Evolutionary conservation across 2,888 invertebrate species (phyloP), one percentile per base, ranked within the genome.

Genomic region (Lepidocyrtinus sp.): DNA sequence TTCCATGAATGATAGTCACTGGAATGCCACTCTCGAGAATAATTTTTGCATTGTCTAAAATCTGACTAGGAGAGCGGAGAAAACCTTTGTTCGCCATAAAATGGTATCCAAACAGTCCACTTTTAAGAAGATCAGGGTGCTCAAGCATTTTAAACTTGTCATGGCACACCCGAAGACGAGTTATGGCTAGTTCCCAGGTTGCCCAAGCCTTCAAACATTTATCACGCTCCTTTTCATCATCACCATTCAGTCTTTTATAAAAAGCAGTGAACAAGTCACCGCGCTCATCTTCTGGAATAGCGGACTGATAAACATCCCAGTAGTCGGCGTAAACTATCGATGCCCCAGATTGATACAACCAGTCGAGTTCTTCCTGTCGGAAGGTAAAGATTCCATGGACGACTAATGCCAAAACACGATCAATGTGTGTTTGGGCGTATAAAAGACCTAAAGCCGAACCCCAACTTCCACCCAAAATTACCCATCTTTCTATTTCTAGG

Each of bases 1-100:
- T 45, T 17, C 83, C 83, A n/a, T 83, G 83, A 1, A 83, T 69
- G n/a, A 83, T 83, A 17, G 81, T 75, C 1, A 83, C 83, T 25
- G 83, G 81, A 26, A 83, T 83, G 1, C 81, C 83, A 17, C 65
- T 72, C 9, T 62, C 19, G 1, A 17, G 45, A 21, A 77, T 71
- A n/a, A 77, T 65, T 5, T 50, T 21, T 2, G 70, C 77, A 27
- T 72, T 24, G 2, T 77, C 77, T 2, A 77, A 7, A 12, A 77
- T 19, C 5, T 77, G 71, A 1, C 22, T 12, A 22, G 61, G 24
- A 22, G 61, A 61, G 2, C 17, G 2, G 2, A 61, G 61, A 24
- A 61, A 61, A 2, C 21, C 2, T 61, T 24, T 24, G 15, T 61
- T 61, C 21, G 24, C 61, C 9, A 61, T 21, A 19, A 21, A 61